These are phyloP conservation scores for Anthopleura xanthogrammica DNA, from an alignment of 92 coral and sea anemone species.

Conservation along the genomic window DNA sequence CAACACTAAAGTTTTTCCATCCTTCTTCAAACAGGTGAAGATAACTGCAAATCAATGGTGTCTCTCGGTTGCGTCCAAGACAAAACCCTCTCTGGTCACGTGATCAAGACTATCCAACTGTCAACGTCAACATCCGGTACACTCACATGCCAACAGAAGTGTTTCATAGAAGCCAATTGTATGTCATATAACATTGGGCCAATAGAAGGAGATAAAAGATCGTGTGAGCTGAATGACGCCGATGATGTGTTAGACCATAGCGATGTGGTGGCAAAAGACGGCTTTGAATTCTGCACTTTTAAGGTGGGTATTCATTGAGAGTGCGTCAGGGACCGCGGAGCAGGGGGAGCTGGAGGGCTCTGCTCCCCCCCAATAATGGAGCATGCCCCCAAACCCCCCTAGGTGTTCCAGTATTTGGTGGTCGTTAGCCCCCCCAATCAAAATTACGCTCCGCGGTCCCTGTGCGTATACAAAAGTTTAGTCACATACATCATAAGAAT, in stretches of 20 bases:
- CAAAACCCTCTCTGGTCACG: constrained; percentile 31
- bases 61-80: constrained; percentile 14
- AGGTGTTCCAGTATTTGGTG: too few species aligned
- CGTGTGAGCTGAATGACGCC: constrained; percentile 20
- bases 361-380: too few species aligned
- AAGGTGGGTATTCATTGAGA: background rate
- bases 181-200: constrained; percentile 35
- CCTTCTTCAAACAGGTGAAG: background rate
- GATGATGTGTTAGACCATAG: background rate
- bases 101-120: constrained; percentile 18
- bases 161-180: constrained; percentile 13
- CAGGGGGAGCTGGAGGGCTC: too few species aligned
- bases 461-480: too few species aligned
- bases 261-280: constrained; percentile 7
- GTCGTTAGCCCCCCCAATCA: too few species aligned
- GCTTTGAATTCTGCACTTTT: constrained; percentile 16
- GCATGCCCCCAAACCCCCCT: too few species aligned
- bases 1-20: too few species aligned
- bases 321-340: too few species aligned
- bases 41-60: constrained; percentile 4
- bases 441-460: too few species aligned
- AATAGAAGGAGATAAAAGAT: constrained; percentile 18
- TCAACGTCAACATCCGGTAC: background rate
- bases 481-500: too few species aligned
- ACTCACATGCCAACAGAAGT: background rate